These are phyloP conservation scores for Calameuta pallipes DNA, from an alignment of 2,888 invertebrate species.

Conservation along the genomic window DNA sequence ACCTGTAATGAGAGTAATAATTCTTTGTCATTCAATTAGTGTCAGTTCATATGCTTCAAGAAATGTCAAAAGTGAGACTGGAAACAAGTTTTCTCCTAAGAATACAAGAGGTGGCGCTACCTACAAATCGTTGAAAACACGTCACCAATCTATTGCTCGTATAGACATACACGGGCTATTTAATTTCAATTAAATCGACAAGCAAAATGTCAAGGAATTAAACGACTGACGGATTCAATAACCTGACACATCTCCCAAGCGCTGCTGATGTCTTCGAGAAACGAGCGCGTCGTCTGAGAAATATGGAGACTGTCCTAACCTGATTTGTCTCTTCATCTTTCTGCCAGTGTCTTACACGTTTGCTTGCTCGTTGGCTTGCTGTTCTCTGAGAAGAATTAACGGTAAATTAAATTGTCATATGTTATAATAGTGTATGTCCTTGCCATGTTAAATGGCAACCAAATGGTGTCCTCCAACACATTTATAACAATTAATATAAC, in stretches of 20 bases:
- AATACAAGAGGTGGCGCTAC: conserved; percentile 33
- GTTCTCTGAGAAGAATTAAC: neutral
- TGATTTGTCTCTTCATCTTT: conserved; percentile 1
- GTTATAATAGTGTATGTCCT: neutral
- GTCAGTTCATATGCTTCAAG: no score
- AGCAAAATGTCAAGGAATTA: conserved; percentile 16
- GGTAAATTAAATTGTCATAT: neutral
- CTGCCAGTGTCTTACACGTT: neutral
- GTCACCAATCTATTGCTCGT: conserved; percentile 40
- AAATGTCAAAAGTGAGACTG: no score
- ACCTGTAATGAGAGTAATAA: no score
- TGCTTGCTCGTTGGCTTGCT: neutral
- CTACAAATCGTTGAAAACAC: conserved; percentile 46
- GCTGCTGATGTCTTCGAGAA: neutral
- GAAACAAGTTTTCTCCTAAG: no score
- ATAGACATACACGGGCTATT: conserved; percentile 15
- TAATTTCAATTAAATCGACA: conserved; percentile 20
- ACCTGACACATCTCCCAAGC: neutral
- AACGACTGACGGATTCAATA: neutral
- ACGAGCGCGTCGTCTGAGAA: neutral
- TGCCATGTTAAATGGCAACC: neutral
- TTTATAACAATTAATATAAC: neutral
- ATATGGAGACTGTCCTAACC: conserved; percentile 45
- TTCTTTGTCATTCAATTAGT: no score
- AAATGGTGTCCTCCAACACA: neutral